Evolutionary conservation across 2,797 vertebrate species (phyloP).

Genomic region (Tamandua tetradactyla): DNA sequence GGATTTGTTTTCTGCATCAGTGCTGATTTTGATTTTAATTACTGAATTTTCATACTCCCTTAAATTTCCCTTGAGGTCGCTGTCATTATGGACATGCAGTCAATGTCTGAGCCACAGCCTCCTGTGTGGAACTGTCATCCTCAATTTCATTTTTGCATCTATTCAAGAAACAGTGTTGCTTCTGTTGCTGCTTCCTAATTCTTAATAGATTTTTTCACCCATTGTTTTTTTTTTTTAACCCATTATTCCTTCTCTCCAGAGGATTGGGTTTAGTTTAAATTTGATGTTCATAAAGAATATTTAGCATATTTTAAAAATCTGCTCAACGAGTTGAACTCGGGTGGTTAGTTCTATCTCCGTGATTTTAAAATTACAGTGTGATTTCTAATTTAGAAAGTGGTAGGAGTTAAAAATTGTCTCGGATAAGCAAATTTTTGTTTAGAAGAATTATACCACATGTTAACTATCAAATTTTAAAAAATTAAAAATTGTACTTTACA

Average conservation of each 20-base stretch:
- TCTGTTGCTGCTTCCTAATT: neutral
- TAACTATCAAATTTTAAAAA: neutral
- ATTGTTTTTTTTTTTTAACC: neutral
- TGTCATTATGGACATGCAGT: neutral
- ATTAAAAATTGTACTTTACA: neutral
- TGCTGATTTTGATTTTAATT: constrained; percentile 47
- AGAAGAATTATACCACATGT: neutral
- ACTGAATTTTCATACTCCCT: constrained; percentile 17
- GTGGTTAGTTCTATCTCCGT: neutral
- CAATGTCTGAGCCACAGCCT: neutral
- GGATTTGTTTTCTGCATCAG: constrained; percentile 8
- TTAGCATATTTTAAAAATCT: constrained; percentile 30
- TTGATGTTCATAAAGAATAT: constrained; percentile 10
- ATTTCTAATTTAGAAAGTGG: neutral
- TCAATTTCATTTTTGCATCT: neutral
- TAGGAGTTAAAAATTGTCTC: neutral
- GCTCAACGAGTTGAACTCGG: neutral
- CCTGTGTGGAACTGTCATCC: rapidly evolving
- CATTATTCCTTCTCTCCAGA: constrained; percentile 19
- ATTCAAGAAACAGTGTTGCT: neutral
- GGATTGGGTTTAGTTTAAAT: neutral
- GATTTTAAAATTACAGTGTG: neutral
- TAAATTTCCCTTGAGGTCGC: constrained; percentile 46
- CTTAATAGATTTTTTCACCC: neutral
- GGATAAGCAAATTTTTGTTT: neutral